Percentiles rank a stretch among this genome's conserved stretches.
Conservation (phyloP, 2,797 vertebrate genomes). For the Lepidocolaptes lacrymiger region DNA sequence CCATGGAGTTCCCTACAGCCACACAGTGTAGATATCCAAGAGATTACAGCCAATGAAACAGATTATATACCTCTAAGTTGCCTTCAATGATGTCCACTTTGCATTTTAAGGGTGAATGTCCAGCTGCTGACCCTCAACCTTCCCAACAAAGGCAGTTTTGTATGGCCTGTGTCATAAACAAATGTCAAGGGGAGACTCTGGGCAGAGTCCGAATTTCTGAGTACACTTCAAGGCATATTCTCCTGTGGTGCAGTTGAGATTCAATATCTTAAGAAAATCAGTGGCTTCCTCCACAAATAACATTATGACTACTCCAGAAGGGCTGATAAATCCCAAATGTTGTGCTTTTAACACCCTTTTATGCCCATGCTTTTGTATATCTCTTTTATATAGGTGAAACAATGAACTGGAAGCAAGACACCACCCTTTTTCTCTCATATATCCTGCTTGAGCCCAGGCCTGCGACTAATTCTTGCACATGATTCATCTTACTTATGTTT, state of each 20-base stretch:
- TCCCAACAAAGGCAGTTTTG: background rate
- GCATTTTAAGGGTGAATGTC: background rate
- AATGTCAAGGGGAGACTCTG: background rate
- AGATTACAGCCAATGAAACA: background rate
- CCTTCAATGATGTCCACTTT: background rate
- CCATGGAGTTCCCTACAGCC: background rate
- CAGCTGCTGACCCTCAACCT: background rate
- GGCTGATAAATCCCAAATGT: background rate
- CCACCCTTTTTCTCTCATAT: background rate
- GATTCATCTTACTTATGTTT: background rate
- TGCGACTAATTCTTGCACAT: background rate
- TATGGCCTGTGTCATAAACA: background rate
- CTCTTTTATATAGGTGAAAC: background rate
- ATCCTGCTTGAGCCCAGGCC: background rate
- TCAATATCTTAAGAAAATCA: background rate
- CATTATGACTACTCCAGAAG: background rate
- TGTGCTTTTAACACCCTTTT: background rate
- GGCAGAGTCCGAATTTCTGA: background rate
- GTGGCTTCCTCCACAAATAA: background rate
- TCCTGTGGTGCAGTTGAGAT: background rate
- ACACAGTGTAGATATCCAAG: background rate
- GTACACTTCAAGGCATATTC: background rate
- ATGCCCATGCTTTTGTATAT: fast-evolving
- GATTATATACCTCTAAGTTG: background rate
- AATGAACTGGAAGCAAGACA: background rate